These are phyloP conservation scores for Physocephala rufipes DNA, from an alignment of 2,888 invertebrate species.

Conservation along the genomic window DNA sequence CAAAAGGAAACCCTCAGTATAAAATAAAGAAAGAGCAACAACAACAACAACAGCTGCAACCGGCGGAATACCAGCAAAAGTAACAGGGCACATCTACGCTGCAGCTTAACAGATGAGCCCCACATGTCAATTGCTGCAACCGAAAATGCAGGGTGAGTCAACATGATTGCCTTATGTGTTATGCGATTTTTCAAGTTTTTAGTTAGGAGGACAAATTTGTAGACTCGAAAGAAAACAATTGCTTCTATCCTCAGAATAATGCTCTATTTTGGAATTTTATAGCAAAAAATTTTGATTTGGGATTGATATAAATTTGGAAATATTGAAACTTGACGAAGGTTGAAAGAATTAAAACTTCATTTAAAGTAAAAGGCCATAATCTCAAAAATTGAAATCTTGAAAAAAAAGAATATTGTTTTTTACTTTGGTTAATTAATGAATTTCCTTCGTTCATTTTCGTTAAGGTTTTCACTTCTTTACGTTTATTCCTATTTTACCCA, in stretches of 20 bases:
- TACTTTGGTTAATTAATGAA: too few relatives aligned
- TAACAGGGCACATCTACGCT: conserved; percentile 64
- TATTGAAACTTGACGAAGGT: neutral
- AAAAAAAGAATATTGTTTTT: too few relatives aligned
- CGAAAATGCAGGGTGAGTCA: conserved; percentile 67
- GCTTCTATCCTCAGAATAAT: too few relatives aligned
- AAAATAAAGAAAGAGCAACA: neutral
- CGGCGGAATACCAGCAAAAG: conserved; percentile 39
- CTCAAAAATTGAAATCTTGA: too few relatives aligned
- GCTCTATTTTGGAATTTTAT: neutral
- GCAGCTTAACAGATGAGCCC: conserved; percentile 66
- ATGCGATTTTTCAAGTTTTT: neutral
- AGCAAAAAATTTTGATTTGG: neutral
- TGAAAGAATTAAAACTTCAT: neutral
- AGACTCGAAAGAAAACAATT: too few relatives aligned
- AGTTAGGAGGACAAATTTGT: too few relatives aligned
- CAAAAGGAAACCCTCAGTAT: conserved; percentile 3
- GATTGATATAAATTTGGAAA: too few relatives aligned
- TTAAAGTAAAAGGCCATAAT: too few relatives aligned
- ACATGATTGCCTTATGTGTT: too few relatives aligned
- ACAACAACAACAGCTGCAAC: conserved; percentile 35
- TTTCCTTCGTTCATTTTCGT: too few relatives aligned
- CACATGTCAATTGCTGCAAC: conserved; percentile 68
- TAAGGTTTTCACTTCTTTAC: too few relatives aligned
- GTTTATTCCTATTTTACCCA: too few relatives aligned